phyloP scores from a whole-genome alignment of 2,888 invertebrate genomes.

The Athalia rosae region DNA sequence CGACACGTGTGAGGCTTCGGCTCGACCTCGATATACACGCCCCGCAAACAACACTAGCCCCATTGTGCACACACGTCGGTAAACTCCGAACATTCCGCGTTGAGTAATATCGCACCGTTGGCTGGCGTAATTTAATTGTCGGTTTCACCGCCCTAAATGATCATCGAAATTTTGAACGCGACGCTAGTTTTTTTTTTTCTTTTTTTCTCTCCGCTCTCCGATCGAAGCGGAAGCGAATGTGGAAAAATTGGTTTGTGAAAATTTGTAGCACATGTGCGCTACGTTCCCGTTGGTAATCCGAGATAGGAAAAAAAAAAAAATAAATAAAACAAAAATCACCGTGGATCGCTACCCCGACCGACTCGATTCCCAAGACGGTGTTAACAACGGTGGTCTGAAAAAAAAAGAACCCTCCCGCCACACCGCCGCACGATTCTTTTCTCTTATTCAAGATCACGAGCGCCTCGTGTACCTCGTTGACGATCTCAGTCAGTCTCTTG shows the following conservation, averaged over 20 bases:
- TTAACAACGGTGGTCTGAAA: slow-evolving; percentile 21
- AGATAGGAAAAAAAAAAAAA: background rate
- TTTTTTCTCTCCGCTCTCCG: no score
- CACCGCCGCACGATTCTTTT: slow-evolving; percentile 3
- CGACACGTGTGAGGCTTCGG: slow-evolving; percentile 27
- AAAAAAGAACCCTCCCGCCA: background rate
- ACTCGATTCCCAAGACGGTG: slow-evolving; percentile 20
- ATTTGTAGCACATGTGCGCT: no score
- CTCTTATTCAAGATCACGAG: background rate
- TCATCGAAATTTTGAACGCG: no score
- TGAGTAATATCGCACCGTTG: slow-evolving; percentile 4
- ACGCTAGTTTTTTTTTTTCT: no score
- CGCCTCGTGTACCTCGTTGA: background rate
- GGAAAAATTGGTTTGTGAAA: no score
- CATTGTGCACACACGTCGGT: slow-evolving; percentile 54
- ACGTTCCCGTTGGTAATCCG: background rate
- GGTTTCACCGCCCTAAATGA: background rate
- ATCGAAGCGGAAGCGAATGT: no score
- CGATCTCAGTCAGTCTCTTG: background rate
- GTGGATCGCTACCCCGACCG: background rate
- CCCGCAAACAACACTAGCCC: slow-evolving; percentile 58
- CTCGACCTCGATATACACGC: background rate
- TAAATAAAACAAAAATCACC: background rate
- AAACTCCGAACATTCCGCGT: slow-evolving; percentile 1
- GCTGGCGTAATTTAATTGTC: background rate